Base-by-base conservation (phyloP, 64 coral and sea anemone species). In the Cladopsammia gracilis region DNA sequence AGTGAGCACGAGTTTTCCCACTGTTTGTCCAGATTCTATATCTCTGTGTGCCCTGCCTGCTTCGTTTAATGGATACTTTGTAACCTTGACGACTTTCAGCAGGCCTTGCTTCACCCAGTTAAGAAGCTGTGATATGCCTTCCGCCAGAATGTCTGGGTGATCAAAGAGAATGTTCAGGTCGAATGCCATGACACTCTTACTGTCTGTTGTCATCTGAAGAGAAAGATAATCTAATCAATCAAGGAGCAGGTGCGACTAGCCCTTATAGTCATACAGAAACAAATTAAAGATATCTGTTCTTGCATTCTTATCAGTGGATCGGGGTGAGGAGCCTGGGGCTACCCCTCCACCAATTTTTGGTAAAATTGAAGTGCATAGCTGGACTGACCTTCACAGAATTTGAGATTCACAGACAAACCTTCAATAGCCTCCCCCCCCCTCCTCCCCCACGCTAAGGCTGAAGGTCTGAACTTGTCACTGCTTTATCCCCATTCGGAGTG, bases 161-260 rank as follows among this genome's bases (percentile, higher is more conserved):
- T 94, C 91, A 89, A 99, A 99, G 70, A 99, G 92, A 48, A 96
- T 96, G 87, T 94, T 99, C 25, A 99, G 83, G 77, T 99, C 96
- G 72, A 99, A 99, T 58, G 83, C 98, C 94, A 99, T 94, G 24
- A 99, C 83, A 64, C 98, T 99, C 49, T 94, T 96, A 75, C 96
- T 99, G n/a, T 82, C 92, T 23, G 14, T 82, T 6, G 98, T 99
- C 94, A 99, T 94, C 97, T 99, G 50, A 77, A 5, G 56, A 52
- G 13, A 34, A 7, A 47, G 45, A 42, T 43, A 24, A 25, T 23
- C 5, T 20, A 69, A 69, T 23, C 7, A n/a, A 25, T 69, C 20
- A 6, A 18, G 65, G 47, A 4, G 5, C 18, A 1, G 16, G 48
- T 19, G 13, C 0, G n/a, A n/a, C n/a, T n/a, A n/a, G n/a, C n/a